Conservation (phyloP, 2,888 invertebrate species). For the Octodonta nipae region DNA sequence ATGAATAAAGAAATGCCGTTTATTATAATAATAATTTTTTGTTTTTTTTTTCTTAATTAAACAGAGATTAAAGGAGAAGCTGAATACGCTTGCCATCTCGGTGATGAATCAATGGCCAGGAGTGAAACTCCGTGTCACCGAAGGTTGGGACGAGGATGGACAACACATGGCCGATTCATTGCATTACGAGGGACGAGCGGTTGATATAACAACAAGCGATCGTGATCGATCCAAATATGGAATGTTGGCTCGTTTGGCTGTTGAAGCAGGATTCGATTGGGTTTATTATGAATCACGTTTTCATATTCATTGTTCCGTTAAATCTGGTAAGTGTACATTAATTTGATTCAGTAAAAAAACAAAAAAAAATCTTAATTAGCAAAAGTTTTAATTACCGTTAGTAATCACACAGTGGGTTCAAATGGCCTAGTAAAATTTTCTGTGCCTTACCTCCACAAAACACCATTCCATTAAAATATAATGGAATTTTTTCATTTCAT, state of each 20-base stretch:
- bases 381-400: no score
- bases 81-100: slow-evolving; percentile 85
- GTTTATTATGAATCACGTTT: slow-evolving; percentile 90
- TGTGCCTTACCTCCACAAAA: no score
- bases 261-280: slow-evolving; percentile 97
- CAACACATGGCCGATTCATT: slow-evolving; percentile 68
- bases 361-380: no score
- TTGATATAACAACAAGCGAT: slow-evolving; percentile 90
- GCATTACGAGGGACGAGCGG: slow-evolving; percentile 93
- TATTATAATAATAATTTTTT: no score
- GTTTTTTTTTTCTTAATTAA: no score
- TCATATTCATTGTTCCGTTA: slow-evolving; percentile 93
- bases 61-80: slow-evolving; percentile 89
- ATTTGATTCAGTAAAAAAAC: no score
- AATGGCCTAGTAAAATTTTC: no score
- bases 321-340: slow-evolving; percentile 80
- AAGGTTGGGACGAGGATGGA: slow-evolving; percentile 88
- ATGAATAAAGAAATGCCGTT: no score
- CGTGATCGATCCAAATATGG: slow-evolving; percentile 86
- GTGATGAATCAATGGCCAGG: slow-evolving; percentile 98
- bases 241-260: slow-evolving; percentile 87
- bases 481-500: no score
- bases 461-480: no score
- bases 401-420: no score
- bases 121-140: slow-evolving; percentile 77